Evolutionary conservation across 2,797 vertebrate genomes (phyloP), one percentile per base, ranked within the genome.

Genomic region (Martes flavigula): DNA sequence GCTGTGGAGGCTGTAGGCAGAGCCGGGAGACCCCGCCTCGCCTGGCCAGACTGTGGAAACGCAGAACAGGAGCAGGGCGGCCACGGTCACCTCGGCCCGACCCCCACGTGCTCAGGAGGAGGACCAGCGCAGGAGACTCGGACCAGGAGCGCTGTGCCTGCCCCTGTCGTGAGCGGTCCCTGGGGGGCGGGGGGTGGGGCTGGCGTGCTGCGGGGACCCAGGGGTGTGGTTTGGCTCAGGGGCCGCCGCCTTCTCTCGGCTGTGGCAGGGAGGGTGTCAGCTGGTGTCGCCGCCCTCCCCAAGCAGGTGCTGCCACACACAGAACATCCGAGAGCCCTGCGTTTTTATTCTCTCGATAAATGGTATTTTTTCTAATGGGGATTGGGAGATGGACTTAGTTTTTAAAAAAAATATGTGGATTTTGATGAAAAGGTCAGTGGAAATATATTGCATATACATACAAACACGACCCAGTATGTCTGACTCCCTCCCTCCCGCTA

Each of bases 301-400:
- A 10, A 43, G 86, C 23, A 86, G 83, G n/a, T 27, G 82, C 56
- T 86, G 20, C 18, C 0, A 13, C 46, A 66, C 87, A 48, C 43
- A 43, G 70, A 93, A 15, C 32, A 62, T 0, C 35, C 94, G 21
- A n/a, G 84, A 81, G 96, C 88, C 51, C 95, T 93, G 64, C 5
- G 0, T 91, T 97, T 97, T 94, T 95, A 84, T 93, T 35, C 85
- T 92, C 92, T 85, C 60, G 94, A 93, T 23, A 96, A 85, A 46
- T 96, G 91, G 40, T 94, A 94, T 97, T 96, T 98, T 93, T 97
- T 96, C 96, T 91, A 94, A 73, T 73, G 95, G 85, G 89, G 89
- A 77, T 92, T 75, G 98, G 94, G 90, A 97, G 94, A 88, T 83
- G 90, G 96, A 93, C 56, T 97, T 93, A 96, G 95, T 62, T 98